Conservation (phyloP, 2,888 invertebrate genomes). For the Pandemis corylana region DNA sequence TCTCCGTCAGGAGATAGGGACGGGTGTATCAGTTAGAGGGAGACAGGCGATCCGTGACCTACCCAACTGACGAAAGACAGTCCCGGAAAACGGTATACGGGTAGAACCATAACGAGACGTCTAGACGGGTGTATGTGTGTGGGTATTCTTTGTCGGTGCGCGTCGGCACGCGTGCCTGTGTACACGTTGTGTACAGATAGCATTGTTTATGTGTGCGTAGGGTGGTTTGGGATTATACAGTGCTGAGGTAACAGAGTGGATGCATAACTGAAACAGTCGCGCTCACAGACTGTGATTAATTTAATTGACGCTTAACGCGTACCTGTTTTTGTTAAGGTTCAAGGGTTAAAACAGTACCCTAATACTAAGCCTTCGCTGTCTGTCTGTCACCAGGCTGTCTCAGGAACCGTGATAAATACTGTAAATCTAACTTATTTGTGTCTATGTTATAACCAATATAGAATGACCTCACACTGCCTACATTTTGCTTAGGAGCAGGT, state of each 20-base stretch:
- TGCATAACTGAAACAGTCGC: not conserved
- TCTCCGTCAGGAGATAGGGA: constrained; percentile 51
- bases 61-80: constrained; percentile 84
- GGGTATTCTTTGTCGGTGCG: not conserved
- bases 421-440: too few relatives aligned
- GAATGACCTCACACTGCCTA: too few relatives aligned
- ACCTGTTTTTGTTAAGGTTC: too few relatives aligned
- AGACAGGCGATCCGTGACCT: constrained; percentile 80
- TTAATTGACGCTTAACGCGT: not conserved
- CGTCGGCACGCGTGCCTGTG: not conserved
- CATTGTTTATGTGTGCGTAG: constrained; percentile 26
- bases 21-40: constrained; percentile 57
- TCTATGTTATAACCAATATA: too few relatives aligned
- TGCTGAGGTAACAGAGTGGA: constrained; percentile 2
- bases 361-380: too few relatives aligned
- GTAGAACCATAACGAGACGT: constrained; percentile 68
- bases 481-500: too few relatives aligned
- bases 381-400: too few relatives aligned
- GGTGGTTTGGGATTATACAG: not conserved
- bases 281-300: not conserved
- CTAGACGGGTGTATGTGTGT: constrained; percentile 66
- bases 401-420: too few relatives aligned
- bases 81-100: constrained; percentile 74
- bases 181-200: constrained; percentile 51
- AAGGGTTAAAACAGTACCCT: too few relatives aligned